Evolutionary conservation across 2,888 invertebrate species (phyloP), one percentile per base, ranked within the genome.

Genomic region (Tinea trinotella): DNA sequence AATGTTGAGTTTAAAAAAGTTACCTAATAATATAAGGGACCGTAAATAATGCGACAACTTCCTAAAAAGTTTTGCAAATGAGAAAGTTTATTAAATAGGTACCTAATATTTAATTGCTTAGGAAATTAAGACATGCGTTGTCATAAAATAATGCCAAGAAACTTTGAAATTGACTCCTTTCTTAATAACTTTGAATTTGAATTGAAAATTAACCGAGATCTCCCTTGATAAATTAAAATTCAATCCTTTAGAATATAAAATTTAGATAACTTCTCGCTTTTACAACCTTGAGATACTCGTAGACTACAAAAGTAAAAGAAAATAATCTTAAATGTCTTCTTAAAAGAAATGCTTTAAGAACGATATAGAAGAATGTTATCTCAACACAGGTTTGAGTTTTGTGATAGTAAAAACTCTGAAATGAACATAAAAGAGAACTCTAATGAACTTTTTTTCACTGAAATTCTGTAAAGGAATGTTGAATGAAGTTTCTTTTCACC

Each of bases 201-300:
- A 50, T 50, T 24, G 50, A 50, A 50, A 24, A 24, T 50, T 50
- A 50, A 50, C 22, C 20, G 13, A 3, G 15, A 50, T 24, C 22
- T 24, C 24, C 22, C 9, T 24, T 4, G 12, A 13, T 24, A 50
- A 12, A 50, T 22, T 24, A 50, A 50, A 50, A 24, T 50, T 4
- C 24, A 50, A 3, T 24, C 50, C 24, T 50, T 12, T 1, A 12
- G 46, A 46, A 46, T 19, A 46, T 46, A 17, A 46, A 40, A 40
- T 30, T 30, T 30, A 30, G 30, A 40, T 40, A 40, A n/a, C 40
- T 40, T 15, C 6, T 13, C 2, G 6, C 5, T 40, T 40, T 15
- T 15, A 40, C 13, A 40, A 7, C 30, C n/a, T 30, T 4, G 15
- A 40, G n/a, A n/a, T 40, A 15, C 40, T 12, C 6, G 40, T 12